Base-by-base conservation (phyloP, 37 sponge, comb jelly and placozoan species). In the Bolinopsis microptera region DNA sequence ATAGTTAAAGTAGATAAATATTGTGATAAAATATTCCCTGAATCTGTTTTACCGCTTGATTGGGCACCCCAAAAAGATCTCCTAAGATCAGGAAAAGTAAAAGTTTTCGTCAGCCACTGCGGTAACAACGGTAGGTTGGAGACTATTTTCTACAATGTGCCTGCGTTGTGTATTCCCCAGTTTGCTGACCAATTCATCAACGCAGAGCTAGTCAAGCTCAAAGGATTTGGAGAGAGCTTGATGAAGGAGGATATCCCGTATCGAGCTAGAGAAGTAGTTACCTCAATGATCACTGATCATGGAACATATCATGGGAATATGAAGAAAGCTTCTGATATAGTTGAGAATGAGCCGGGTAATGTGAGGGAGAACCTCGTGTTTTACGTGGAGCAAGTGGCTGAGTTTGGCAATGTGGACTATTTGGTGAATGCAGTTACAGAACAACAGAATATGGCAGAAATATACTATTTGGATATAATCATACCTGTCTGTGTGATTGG, bases 51-150 rank as follows among this genome's bases (percentile, higher is more conserved):
- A 22, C 25, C 30, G 26, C 74, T 70, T 8, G 26, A 70, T 37
- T 80, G 82, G 82, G 38, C 30, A 30, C 82, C 82, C 22, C 82
- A 80, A 37, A 33, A 35, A 80, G 82, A 33, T 80, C 82, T 80
- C 37, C 22, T 80, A 13, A 35, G 38, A 3, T 80, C 82, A 5
- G 82, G 82, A 8, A 27, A 34, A 35, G 37, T 80, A 3, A 80
- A 80, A 35, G 9, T 80, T 9, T 80, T 80, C 37, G 33, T 80
- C 8, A 80, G 82, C 22, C 82, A 80, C 37, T 80, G 82, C 33
- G 82, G 82, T 35, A 80, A 80, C 22, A 80, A 80, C 22, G 82
- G 82, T 13, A 35, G 82, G 33, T 8, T 80, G 22, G 82, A 80
- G 33, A 35, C 82, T 1, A 80, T 34, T 8, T 80, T 23, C 82